phyloP scores from a whole-genome alignment of 2,797 vertebrate species.

The Lagorchestes hirsutus region DNA sequence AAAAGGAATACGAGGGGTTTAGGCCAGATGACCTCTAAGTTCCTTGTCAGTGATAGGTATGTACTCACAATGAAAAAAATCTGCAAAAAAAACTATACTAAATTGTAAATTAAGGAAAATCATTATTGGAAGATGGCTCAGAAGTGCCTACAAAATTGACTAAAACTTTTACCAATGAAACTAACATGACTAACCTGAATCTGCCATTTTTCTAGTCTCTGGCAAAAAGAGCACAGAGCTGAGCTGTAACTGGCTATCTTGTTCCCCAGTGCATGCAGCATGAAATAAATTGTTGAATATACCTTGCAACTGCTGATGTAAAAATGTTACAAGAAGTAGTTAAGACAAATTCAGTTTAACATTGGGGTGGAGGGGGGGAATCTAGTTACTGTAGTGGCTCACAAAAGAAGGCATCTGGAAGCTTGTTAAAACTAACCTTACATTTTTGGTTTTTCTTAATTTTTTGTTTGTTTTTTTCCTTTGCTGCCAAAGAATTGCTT shows the following conservation, averaged over 20 bases:
- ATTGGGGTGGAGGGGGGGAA: accelerated
- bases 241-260: neutral
- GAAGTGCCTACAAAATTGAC: neutral
- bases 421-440: neutral
- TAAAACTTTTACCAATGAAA: neutral
- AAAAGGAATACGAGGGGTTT: neutral
- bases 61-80: neutral
- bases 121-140: neutral
- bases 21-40: neutral
- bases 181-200: accelerated
- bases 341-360: neutral
- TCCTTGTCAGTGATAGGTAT: neutral
- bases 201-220: neutral
- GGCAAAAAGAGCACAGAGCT: neutral
- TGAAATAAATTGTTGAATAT: neutral
- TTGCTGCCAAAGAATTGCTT: neutral
- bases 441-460: too few species aligned
- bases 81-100: neutral
- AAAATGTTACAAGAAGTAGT: neutral
- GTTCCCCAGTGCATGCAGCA: neutral
- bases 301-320: neutral
- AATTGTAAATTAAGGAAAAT: neutral
- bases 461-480: neutral
- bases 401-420: neutral
- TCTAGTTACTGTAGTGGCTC: neutral